Base-by-base conservation (phyloP, 2,888 invertebrate species). In the Phymatocera aterrima region DNA sequence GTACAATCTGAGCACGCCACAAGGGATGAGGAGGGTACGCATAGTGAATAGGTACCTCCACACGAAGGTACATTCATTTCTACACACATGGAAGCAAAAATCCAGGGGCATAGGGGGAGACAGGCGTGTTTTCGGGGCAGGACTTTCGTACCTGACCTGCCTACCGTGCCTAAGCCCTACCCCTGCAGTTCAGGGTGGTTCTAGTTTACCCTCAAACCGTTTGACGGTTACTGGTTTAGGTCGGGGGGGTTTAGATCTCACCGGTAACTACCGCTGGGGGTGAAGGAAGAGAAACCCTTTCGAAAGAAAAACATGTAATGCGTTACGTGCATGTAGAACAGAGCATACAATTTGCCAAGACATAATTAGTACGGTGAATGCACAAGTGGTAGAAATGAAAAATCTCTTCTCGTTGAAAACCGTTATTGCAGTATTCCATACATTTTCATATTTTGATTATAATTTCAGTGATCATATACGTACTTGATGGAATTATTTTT, bases 71-170 rank as follows among this genome's bases (percentile, higher is more conserved):
- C 31, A 34, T 24, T 72, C 31, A 72, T 72, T 72, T 28, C n/a
- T 51, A 34, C 31, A 72, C 18, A 72, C 18, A 60, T 28, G 28
- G 10, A 40, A 10, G 37, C 15, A 15, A 15, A 64, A 37, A 6
- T 10, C n/a, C 15, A 37, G 64, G 72, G 72, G 72, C 51, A 43
- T 15, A 48, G 31, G 70, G 70, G 51, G 18, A 51, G 51, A 31
- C 70, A 48, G 72, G 72, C 72, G 72, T 72, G 72, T 72, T 72
- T 72, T 72, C 51, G 48, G 72, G 72, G 72, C 72, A 72, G 72
- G 72, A 72, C 72, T 34, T 72, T 34, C 48, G 72, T 72, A 72
- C 72, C 72, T 72, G 51, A 72, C 72, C 72, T 72, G 72, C 72
- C 72, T 72, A 48, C 72, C 34, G 21, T 72, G 31, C 72, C 48